These are phyloP conservation scores for Drosophila ficusphila DNA, from an alignment of 1,140 invertebrate genomes.

Conservation along the genomic window DNA sequence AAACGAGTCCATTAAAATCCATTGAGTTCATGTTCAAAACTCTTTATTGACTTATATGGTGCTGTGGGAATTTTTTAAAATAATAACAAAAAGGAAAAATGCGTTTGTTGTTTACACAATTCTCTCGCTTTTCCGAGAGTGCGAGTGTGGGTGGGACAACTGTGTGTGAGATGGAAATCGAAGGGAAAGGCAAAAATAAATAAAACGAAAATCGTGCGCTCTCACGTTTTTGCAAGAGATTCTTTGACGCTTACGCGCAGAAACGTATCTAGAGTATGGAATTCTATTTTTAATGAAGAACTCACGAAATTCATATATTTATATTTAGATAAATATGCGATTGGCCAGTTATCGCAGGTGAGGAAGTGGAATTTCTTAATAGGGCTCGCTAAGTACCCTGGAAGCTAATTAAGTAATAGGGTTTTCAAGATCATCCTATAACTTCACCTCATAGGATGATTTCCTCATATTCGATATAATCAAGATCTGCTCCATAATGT, in stretches of 20 bases:
- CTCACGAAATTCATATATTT: conserved; percentile 28
- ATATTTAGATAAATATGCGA: conserved; percentile 44
- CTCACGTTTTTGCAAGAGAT: conserved; percentile 79
- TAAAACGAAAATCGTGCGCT: conserved; percentile 53
- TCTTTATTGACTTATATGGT: conserved; percentile 50
- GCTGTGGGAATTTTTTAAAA: conserved; percentile 28
- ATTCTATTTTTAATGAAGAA: conserved; percentile 62
- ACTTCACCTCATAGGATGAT: background rate
- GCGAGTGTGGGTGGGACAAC: conserved; percentile 29
- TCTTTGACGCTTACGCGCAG: conserved; percentile 62
- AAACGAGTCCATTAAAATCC: conserved; percentile 31
- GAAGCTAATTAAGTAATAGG: background rate
- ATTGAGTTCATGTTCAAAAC: conserved; percentile 33
- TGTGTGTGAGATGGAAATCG: conserved; percentile 39
- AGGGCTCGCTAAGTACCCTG: background rate
- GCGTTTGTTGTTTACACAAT: conserved; percentile 68
- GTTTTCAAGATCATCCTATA: background rate
- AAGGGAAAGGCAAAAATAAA: conserved; percentile 38
- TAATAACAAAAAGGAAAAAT: conserved; percentile 53
- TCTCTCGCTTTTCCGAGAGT: conserved; percentile 5
- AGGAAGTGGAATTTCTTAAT: conserved; percentile 8
- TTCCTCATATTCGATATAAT: too few relatives aligned
- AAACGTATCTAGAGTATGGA: conserved; percentile 64
- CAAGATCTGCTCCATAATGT: too few relatives aligned
- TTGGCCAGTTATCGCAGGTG: conserved; percentile 62